Conservation (phyloP, 2,113 vertebrate species). For the Sorex fumeus region DNA sequence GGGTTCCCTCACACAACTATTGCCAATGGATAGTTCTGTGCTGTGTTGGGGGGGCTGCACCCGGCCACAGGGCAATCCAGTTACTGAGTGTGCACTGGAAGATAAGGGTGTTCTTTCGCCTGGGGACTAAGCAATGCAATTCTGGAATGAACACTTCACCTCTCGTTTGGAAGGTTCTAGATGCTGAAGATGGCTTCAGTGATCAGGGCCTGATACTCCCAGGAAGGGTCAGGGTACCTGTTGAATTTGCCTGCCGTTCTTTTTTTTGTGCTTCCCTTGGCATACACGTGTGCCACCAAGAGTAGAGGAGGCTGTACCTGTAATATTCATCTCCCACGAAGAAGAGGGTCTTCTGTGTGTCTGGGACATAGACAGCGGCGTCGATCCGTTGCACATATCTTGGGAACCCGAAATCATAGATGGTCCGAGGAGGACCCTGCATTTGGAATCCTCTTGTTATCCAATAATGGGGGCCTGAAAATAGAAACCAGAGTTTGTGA, state of each 20-base stretch:
- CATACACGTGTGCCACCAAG: not conserved
- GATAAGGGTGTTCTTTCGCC: not conserved
- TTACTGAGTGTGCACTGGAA: constrained; percentile 24
- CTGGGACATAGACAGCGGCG: constrained; percentile 80
- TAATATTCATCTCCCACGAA: constrained; percentile 85
- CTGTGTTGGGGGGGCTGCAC: not conserved
- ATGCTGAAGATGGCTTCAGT: not conserved
- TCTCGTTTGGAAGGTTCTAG: not conserved
- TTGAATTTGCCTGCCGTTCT: not conserved
- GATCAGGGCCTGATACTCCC: constrained; percentile 4
- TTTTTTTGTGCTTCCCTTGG: constrained; percentile 21
- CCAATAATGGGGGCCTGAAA: constrained; percentile 83
- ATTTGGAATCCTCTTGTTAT: constrained; percentile 84
- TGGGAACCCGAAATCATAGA: constrained; percentile 84
- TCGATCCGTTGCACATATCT: constrained; percentile 77
- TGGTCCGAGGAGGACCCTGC: constrained; percentile 75
- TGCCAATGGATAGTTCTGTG: not conserved
- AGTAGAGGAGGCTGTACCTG: constrained; percentile 64
- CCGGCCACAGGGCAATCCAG: not conserved
- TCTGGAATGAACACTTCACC: not conserved
- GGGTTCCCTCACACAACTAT: not conserved
- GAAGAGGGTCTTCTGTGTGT: constrained; percentile 84
- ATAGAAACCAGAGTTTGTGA: constrained; percentile 4
- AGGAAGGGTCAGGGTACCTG: not conserved
- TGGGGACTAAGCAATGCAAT: not conserved